phyloP scores from a whole-genome alignment of 2,888 invertebrate species.

The Abrostola triplasia region DNA sequence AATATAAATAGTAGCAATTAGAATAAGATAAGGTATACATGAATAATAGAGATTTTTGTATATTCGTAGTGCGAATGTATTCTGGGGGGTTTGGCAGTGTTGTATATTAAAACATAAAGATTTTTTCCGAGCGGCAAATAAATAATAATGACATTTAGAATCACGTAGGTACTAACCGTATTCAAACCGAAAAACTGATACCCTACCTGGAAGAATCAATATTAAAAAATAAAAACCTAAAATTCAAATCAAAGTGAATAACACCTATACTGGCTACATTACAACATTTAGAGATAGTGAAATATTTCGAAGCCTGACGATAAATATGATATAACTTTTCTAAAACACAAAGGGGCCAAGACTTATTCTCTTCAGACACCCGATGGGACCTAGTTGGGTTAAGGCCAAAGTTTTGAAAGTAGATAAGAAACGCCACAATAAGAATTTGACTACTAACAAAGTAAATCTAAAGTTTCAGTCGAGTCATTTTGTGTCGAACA shows the following conservation, averaged over 20 bases:
- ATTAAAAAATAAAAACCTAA: too few species aligned
- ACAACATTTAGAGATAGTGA: too few species aligned
- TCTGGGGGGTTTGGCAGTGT: not conserved
- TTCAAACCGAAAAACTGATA: too few species aligned
- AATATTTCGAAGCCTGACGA: not conserved
- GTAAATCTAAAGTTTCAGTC: not conserved
- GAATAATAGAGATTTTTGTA: too few species aligned
- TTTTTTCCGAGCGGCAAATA: not conserved
- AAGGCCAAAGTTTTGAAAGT: constrained; percentile 1
- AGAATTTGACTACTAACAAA: not conserved
- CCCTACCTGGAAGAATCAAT: too few species aligned
- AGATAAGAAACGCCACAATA: not conserved
- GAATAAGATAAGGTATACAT: not conserved
- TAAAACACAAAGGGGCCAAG: not conserved
- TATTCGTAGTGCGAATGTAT: not conserved
- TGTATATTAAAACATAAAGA: not conserved
- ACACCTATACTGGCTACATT: too few species aligned
- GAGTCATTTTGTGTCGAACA: not conserved
- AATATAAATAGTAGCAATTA: constrained; percentile 18
- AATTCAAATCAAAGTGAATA: too few species aligned
- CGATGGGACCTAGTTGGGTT: not conserved
- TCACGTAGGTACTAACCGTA: too few species aligned
- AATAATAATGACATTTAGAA: too few species aligned
- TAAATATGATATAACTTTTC: not conserved
- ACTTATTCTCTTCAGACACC: not conserved